Conservation (phyloP, 2,888 invertebrate species). For the Onthophagus sagittarius region DNA sequence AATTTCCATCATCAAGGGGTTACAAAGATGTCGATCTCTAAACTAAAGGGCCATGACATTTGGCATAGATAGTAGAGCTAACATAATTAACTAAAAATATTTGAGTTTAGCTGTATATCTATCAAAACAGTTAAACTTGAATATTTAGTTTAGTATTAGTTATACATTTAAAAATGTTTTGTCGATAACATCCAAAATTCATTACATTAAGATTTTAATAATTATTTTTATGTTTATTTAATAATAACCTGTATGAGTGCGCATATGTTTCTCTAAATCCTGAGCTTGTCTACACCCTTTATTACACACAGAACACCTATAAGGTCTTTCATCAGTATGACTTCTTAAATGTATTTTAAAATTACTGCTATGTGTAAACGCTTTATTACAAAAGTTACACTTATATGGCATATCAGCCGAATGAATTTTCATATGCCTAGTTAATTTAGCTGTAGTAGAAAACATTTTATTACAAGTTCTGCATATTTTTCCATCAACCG, state of each 20-base stretch:
- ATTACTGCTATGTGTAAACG: conserved; percentile 49
- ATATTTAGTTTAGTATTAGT: too few species aligned
- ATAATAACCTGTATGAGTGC: conserved; percentile 48
- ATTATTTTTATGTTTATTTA: not conserved
- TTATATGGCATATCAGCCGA: conserved; percentile 47
- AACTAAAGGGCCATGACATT: too few species aligned
- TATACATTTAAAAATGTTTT: too few species aligned
- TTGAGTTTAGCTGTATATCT: too few species aligned
- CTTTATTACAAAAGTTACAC: conserved; percentile 47
- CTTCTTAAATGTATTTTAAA: conserved; percentile 48
- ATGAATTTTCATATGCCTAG: conserved; percentile 48
- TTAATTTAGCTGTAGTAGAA: conserved; percentile 43
- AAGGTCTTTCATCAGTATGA: conserved; percentile 48
- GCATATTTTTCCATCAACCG: conserved; percentile 40
- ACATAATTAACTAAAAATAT: too few species aligned
- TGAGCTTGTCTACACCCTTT: conserved; percentile 50
- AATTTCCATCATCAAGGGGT: too few species aligned
- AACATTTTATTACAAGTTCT: conserved; percentile 45
- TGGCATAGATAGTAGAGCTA: too few species aligned
- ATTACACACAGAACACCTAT: conserved; percentile 47
- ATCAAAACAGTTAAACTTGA: too few species aligned
- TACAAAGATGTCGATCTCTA: too few species aligned
- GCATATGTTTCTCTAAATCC: conserved; percentile 50
- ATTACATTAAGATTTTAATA: not conserved
- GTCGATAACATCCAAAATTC: too few species aligned